Percentiles rank a stretch among this genome's conserved stretches.
Conservation (phyloP, 2,797 vertebrate genomes). For the Balearica regulorum region DNA sequence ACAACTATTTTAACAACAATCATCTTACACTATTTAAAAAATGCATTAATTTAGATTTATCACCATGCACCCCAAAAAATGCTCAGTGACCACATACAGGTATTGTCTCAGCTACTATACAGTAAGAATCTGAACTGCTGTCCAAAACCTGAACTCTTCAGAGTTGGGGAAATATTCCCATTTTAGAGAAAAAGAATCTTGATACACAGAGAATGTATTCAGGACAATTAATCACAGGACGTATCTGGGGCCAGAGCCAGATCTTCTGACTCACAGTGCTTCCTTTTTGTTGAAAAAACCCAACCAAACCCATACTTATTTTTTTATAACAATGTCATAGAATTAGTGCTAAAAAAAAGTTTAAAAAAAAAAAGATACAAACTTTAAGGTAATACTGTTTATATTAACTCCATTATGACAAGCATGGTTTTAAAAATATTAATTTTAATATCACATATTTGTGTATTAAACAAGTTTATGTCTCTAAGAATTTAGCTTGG, state of each 20-base stretch:
- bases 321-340: constrained; percentile 7
- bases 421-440: not conserved
- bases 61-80: rapidly evolving
- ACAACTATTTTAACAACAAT: not conserved
- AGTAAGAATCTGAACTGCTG: not conserved
- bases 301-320: not conserved
- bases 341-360: not conserved
- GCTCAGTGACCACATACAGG: not conserved
- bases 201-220: not conserved
- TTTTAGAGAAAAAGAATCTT: constrained; percentile 2
- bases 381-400: not conserved
- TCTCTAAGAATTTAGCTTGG: not conserved
- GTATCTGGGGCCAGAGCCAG: not conserved
- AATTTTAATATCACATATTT: not conserved
- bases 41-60: not conserved
- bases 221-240: constrained; percentile 35
- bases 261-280: constrained; percentile 23
- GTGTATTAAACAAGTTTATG: not conserved
- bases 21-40: not conserved
- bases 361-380: not conserved
- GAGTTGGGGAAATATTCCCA: not conserved
- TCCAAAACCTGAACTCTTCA: not conserved
- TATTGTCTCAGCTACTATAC: not conserved
- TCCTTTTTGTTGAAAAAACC: not conserved
- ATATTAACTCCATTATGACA: not conserved